A percentile compares a stretch with the other conserved stretches of the same genome.
Conservation (phyloP, 2,797 vertebrate genomes). For the Glossophaga mutica region DNA sequence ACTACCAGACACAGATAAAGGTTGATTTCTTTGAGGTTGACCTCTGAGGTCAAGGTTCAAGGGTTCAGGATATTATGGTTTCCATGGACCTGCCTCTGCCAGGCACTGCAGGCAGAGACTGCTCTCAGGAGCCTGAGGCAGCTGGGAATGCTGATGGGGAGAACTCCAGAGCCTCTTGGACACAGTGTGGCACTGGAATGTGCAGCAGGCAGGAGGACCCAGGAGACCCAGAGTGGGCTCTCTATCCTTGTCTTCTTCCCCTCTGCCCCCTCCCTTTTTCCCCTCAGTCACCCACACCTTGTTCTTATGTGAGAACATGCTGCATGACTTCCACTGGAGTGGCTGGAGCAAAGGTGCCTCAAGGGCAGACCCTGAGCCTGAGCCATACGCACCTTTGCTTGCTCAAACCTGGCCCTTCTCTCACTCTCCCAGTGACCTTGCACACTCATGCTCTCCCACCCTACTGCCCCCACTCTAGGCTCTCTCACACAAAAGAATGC, state of each 20-base stretch:
- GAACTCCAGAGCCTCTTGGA: neutral
- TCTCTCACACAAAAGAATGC: neutral
- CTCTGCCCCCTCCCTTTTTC: neutral
- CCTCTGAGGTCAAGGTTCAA: neutral
- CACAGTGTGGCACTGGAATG: neutral
- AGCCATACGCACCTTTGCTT: accelerated
- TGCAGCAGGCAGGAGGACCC: neutral
- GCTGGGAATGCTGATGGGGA: neutral
- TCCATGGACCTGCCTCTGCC: neutral
- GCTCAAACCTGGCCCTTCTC: neutral
- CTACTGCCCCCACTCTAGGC: neutral
- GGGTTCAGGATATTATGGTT: neutral
- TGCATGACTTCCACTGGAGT: neutral
- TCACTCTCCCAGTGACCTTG: neutral
- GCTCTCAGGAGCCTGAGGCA: neutral
- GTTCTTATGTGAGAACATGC: neutral
- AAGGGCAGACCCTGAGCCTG: neutral
- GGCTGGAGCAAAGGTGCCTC: neutral
- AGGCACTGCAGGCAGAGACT: neutral
- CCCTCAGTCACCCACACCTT: neutral
- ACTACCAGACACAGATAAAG: neutral
- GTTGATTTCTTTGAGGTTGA: neutral
- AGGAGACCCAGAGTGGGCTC: neutral
- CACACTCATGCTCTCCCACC: neutral
- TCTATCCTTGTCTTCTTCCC: neutral